These are phyloP conservation scores for Drosophila novamexicana DNA, from an alignment of 1,140 invertebrate genomes.

Conservation along the genomic window DNA sequence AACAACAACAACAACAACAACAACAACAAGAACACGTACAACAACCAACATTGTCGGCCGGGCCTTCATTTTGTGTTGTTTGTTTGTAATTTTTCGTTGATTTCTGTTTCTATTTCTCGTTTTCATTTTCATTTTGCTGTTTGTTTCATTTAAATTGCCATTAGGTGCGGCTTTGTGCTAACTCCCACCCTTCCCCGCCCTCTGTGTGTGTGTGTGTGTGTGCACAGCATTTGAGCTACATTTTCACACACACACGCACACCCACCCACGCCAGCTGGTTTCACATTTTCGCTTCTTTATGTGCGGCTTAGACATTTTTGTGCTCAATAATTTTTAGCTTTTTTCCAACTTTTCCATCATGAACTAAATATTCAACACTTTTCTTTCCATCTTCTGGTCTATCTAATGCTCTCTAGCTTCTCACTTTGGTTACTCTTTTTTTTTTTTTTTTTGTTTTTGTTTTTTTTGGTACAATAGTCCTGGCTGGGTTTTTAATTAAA, in stretches of 20 bases:
- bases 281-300: slow-evolving; percentile 15
- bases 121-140: slow-evolving; percentile 35
- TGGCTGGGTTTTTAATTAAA: slow-evolving; percentile 80
- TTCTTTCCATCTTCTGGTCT: slow-evolving; percentile 32
- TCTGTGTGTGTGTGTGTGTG: slow-evolving; percentile 8
- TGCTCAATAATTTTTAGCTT: slow-evolving; percentile 43
- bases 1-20: slow-evolving; percentile 3
- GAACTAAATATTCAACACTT: slow-evolving; percentile 77
- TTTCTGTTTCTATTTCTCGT: slow-evolving; percentile 25
- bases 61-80: slow-evolving; percentile 33
- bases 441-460: slow-evolving; percentile 2
- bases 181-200: background rate
- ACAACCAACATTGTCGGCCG: slow-evolving; percentile 15
- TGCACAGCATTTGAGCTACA: slow-evolving; percentile 60
- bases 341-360: slow-evolving; percentile 26
- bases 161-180: slow-evolving; percentile 62
- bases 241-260: slow-evolving; percentile 18
- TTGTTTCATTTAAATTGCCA: slow-evolving; percentile 74
- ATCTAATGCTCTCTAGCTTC: slow-evolving; percentile 41
- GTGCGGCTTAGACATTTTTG: slow-evolving; percentile 47
- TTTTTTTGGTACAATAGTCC: slow-evolving; percentile 48
- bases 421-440: slow-evolving; percentile 50
- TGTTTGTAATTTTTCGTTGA: slow-evolving; percentile 27
- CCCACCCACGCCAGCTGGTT: slow-evolving; percentile 21
- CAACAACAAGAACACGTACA: slow-evolving; percentile 14